Conservation (phyloP, 2,797 vertebrate genomes). For the Pseudotriccus pelzelni region DNA sequence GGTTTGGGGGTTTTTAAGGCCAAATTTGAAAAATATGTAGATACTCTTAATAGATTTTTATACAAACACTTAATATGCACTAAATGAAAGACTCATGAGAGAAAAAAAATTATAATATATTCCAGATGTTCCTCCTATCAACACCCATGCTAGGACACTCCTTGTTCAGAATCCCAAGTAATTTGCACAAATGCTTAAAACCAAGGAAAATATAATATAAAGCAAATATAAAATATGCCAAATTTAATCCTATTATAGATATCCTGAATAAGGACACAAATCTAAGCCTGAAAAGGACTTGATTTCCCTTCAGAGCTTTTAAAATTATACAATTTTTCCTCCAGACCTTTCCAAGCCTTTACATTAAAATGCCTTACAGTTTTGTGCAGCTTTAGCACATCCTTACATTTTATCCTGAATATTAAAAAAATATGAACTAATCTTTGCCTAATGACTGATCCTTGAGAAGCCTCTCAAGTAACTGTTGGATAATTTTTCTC, state of each 20-base stretch:
- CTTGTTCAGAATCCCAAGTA: not conserved
- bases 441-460: not conserved
- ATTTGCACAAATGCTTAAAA: not conserved
- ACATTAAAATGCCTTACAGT: not conserved
- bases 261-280: not conserved
- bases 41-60: not conserved
- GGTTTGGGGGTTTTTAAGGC: not conserved
- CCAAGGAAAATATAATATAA: not conserved
- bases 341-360: not conserved
- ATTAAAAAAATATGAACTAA: not conserved
- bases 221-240: not conserved
- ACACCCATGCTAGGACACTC: not conserved
- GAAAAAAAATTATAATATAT: not conserved
- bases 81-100: accelerated
- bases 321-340: not conserved
- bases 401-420: not conserved
- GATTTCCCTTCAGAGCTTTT: not conserved
- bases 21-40: not conserved
- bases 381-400: not conserved
- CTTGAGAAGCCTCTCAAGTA: not conserved
- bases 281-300: not conserved
- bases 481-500: not conserved
- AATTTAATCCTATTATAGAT: not conserved
- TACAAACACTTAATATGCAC: not conserved
- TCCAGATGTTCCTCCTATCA: not conserved